Conservation (phyloP, 2,797 vertebrate genomes). For the Chaenodraco wilsoni region DNA sequence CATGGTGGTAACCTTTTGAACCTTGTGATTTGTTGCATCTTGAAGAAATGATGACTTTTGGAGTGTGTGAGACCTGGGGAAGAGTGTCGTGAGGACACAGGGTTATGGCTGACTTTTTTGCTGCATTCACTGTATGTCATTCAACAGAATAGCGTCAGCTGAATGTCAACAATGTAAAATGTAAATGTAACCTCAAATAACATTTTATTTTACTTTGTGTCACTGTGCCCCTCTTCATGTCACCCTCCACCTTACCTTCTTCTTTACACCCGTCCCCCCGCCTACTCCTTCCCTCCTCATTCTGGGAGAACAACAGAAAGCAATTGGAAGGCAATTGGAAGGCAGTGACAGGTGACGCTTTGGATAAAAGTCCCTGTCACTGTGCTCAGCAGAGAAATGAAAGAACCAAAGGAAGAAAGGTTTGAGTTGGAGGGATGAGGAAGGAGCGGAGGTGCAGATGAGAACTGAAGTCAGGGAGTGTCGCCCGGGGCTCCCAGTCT, state of each 20-base stretch:
- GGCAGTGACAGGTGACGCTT: conserved; percentile 67
- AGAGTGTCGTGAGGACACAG: neutral
- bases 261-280: neutral
- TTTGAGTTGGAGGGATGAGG: conserved; percentile 50
- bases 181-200: conserved; percentile 56
- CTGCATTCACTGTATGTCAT: conserved; percentile 25
- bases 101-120: conserved; percentile 29
- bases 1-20: neutral
- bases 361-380: conserved; percentile 70
- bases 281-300: conserved; percentile 10
- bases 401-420: conserved; percentile 49
- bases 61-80: neutral
- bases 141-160: conserved; percentile 36
- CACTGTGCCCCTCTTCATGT: conserved; percentile 44
- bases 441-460: conserved; percentile 61
- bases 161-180: conserved; percentile 57
- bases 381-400: conserved; percentile 43
- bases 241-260: conserved; percentile 28
- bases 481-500: conserved; percentile 55
- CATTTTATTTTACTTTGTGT: conserved; percentile 45
- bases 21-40: neutral
- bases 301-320: conserved; percentile 62
- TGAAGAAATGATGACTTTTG: conserved; percentile 8
- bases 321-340: conserved; percentile 45
- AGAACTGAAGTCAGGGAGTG: conserved; percentile 57